These are phyloP conservation scores for Arenaria interpres DNA, from an alignment of 2,113 vertebrate genomes.

Conservation along the genomic window DNA sequence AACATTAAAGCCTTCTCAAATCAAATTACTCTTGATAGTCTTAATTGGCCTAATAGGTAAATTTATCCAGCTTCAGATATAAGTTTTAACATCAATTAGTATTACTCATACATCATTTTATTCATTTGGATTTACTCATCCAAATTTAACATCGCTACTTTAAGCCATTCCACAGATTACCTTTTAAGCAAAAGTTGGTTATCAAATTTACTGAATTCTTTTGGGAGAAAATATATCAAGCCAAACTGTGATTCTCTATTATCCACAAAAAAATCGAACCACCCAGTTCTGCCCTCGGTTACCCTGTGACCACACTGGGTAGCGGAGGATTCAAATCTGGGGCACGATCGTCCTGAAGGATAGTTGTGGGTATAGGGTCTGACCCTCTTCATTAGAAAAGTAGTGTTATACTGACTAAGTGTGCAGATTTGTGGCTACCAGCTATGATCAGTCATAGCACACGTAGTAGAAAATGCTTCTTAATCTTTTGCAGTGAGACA, in stretches of 20 bases:
- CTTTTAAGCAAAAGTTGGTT: slow-evolving; percentile 40
- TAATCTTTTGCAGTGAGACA: not conserved
- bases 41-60: slow-evolving; percentile 41
- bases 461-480: not conserved
- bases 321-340: not conserved
- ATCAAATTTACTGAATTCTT: not conserved
- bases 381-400: not conserved
- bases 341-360: not conserved
- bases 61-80: slow-evolving; percentile 5
- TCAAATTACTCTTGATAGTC: slow-evolving; percentile 26
- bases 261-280: not conserved
- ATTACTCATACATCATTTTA: not conserved
- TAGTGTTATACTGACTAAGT: not conserved
- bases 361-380: not conserved
- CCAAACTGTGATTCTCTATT: not conserved
- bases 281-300: not conserved
- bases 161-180: slow-evolving; percentile 10
- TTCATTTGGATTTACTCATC: not conserved
- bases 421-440: not conserved
- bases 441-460: not conserved
- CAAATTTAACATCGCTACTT: not conserved
- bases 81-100: slow-evolving; percentile 40
- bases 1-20: slow-evolving; percentile 22
- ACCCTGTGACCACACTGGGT: not conserved
- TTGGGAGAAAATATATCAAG: not conserved